Percentiles rank a stretch among this genome's conserved stretches.
Evolutionary conservation across 2,113 vertebrate genomes (phyloP).

Genomic region (Pavo muticus): DNA sequence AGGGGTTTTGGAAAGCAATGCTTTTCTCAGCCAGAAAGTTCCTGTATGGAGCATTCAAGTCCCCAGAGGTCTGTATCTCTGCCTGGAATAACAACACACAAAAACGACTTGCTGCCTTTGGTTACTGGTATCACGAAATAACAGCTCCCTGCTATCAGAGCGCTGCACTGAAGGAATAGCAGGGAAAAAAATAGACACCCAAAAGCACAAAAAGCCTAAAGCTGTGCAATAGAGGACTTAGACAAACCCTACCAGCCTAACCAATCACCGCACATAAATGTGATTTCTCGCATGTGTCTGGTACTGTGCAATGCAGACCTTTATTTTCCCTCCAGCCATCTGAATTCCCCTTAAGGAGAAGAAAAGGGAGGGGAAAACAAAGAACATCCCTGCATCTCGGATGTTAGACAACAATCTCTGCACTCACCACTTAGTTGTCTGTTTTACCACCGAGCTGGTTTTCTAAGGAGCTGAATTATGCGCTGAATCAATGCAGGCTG

Average conservation of each 20-base stretch:
- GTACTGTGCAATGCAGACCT: background rate
- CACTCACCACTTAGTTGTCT: background rate
- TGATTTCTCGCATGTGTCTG: background rate
- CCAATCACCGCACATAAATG: background rate
- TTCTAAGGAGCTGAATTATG: background rate
- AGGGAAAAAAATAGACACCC: background rate
- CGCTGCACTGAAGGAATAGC: background rate
- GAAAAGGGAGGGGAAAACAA: background rate
- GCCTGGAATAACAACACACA: background rate
- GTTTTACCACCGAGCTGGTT: background rate
- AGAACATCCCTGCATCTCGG: background rate
- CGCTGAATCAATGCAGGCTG: background rate
- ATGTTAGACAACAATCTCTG: background rate
- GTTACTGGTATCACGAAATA: background rate
- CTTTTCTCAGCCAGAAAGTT: background rate
- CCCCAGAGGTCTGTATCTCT: background rate
- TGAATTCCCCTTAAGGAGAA: background rate
- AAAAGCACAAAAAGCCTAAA: slow-evolving; percentile 38
- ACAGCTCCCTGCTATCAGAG: background rate
- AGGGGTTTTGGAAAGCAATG: background rate
- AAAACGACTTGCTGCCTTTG: background rate
- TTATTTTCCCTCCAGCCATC: background rate
- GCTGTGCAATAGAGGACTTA: background rate
- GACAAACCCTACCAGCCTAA: background rate
- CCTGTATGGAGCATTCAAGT: background rate